These are phyloP conservation scores for Psephotus haematonotus DNA, from an alignment of 2,113 vertebrate species.

Conservation along the genomic window DNA sequence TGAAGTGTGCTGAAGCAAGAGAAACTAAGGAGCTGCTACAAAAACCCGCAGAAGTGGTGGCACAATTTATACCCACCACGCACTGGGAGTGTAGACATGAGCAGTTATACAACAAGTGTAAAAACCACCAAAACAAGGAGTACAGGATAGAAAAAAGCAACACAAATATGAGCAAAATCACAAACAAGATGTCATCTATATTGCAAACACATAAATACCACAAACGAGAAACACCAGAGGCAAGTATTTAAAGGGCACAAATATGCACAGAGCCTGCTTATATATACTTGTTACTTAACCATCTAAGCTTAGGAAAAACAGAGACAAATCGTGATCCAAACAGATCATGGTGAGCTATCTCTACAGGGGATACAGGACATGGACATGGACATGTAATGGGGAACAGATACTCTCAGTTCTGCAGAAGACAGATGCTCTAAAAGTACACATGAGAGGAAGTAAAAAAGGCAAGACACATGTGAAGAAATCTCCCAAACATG, in stretches of 20 bases:
- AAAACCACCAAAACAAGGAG: background rate
- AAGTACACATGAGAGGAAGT: background rate
- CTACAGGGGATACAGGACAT: background rate
- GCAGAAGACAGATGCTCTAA: background rate
- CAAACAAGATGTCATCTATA: background rate
- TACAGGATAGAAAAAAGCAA: background rate
- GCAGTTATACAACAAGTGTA: background rate
- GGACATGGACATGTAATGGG: background rate
- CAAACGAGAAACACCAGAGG: background rate
- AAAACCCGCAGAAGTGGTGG: background rate
- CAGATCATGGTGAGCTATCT: background rate
- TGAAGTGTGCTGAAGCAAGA: background rate
- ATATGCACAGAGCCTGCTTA: background rate
- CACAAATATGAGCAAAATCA: background rate
- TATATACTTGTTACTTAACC: background rate
- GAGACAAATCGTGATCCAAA: background rate
- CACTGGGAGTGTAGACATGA: background rate
- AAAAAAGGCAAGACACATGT: background rate
- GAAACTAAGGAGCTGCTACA: background rate
- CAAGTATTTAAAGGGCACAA: conserved; percentile 1
- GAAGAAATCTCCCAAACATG: background rate
- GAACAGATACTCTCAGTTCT: background rate
- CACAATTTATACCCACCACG: background rate
- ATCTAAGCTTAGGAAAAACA: background rate
- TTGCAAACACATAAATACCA: background rate